Conservation (phyloP, 2,888 invertebrate genomes). For the Lysandra coridon region DNA sequence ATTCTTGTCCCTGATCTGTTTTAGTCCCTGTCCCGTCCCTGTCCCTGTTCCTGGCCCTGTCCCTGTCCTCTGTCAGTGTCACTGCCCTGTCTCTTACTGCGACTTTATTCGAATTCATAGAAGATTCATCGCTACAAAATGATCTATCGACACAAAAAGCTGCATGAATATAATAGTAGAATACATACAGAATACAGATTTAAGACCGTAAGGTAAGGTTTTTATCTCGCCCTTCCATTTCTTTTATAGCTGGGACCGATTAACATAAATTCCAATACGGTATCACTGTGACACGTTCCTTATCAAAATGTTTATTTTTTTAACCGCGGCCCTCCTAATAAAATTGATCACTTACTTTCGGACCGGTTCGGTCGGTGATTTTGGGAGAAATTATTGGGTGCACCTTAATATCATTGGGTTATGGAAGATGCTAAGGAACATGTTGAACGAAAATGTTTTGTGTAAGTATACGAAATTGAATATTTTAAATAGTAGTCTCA, state of each 20-base stretch:
- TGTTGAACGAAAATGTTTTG: background rate
- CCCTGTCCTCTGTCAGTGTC: no score
- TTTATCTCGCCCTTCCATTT: slow-evolving; percentile 27
- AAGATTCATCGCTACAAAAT: no score
- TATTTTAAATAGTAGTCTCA: no score
- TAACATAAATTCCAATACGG: slow-evolving; percentile 48
- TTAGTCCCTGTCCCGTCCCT: no score
- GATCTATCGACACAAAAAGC: no score
- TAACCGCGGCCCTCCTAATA: slow-evolving; percentile 44
- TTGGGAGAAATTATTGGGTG: slow-evolving; percentile 19
- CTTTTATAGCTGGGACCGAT: slow-evolving; percentile 38
- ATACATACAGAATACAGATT: no score
- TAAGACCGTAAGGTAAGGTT: background rate
- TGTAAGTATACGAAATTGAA: background rate
- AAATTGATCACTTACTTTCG: slow-evolving; percentile 51
- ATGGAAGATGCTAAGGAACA: background rate
- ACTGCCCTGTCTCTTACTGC: no score
- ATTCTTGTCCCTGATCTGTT: no score
- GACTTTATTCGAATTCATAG: no score
- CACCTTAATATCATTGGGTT: background rate
- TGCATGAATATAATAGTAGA: no score
- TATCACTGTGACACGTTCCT: slow-evolving; percentile 44
- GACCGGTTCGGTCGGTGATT: slow-evolving; percentile 41
- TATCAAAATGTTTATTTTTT: slow-evolving; percentile 48
- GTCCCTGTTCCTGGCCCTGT: no score